Evolutionary conservation across 1,140 invertebrate species (phyloP).

Genomic region (Drosophila kohkoa): DNA sequence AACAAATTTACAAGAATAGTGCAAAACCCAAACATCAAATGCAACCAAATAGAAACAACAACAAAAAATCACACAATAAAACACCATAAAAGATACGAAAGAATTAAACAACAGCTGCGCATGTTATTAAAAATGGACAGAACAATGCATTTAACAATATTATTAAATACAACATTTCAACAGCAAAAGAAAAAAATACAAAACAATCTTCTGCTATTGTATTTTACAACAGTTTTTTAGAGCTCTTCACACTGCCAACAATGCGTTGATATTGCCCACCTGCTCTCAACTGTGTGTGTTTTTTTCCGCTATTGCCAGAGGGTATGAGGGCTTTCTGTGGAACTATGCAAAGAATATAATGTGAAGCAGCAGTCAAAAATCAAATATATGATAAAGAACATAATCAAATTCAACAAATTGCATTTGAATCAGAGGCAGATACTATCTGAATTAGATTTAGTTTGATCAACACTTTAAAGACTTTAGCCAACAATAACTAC

Average conservation of each 20-base stretch:
- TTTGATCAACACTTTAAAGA: too few species aligned
- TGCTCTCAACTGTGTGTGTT: constrained; percentile 12
- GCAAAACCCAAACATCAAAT: constrained; percentile 21
- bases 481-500: too few species aligned
- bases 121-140: constrained; percentile 13
- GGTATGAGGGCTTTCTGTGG: neutral
- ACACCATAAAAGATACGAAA: neutral
- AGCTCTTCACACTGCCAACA: neutral
- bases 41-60: neutral
- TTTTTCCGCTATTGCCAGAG: neutral
- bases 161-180: constrained; percentile 7
- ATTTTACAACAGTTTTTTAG: constrained; percentile 12
- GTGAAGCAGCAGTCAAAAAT: too few species aligned
- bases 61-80: constrained; percentile 3
- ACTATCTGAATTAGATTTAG: too few species aligned
- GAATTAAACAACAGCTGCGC: constrained; percentile 13
- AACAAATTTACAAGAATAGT: constrained; percentile 26
- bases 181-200: constrained; percentile 3
- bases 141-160: constrained; percentile 15
- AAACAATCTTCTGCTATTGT: constrained; percentile 1
- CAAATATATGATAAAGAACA: too few species aligned
- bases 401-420: too few species aligned
- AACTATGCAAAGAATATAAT: neutral
- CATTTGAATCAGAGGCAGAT: too few species aligned
- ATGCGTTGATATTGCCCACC: constrained; percentile 16